These are phyloP conservation scores for Thripadectes ignobilis DNA, from an alignment of 2,797 vertebrate genomes.

Conservation along the genomic window DNA sequence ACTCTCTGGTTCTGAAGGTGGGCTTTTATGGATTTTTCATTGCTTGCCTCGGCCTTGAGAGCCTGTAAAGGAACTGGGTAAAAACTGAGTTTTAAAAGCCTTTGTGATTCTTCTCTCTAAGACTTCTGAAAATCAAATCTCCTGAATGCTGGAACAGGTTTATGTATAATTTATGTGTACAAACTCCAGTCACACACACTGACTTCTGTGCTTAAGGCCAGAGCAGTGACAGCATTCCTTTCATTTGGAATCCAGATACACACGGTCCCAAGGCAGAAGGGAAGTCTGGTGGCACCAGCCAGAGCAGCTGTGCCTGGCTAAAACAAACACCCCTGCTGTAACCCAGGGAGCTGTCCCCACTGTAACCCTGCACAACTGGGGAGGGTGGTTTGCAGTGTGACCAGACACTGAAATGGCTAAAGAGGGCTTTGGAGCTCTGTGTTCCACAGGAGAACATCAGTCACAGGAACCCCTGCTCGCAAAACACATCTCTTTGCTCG, in stretches of 20 bases:
- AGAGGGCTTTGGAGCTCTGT: not conserved
- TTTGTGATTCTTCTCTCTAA: not conserved
- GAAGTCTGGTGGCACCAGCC: not conserved
- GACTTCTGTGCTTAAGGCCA: not conserved
- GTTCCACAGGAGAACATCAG: not conserved
- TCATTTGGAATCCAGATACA: not conserved
- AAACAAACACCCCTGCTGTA: not conserved
- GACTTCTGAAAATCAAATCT: not conserved
- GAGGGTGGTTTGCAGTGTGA: not conserved
- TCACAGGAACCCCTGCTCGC: not conserved
- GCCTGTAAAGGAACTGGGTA: not conserved
- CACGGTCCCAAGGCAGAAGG: not conserved
- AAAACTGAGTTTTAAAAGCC: conserved; percentile 23
- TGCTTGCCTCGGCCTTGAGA: not conserved
- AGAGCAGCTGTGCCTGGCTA: not conserved
- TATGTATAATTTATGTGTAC: conserved; percentile 9
- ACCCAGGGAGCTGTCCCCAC: not conserved
- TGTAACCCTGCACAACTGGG: rapidly evolving
- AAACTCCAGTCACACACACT: not conserved
- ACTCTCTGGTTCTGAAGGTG: conserved; percentile 21
- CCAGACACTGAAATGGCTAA: not conserved
- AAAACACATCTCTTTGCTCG: not conserved
- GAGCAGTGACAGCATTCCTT: not conserved
- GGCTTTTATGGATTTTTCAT: conserved; percentile 47
- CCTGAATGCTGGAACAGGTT: not conserved